Percentiles rank a stretch among this genome's conserved stretches.
Conservation (phyloP, 2,888 invertebrate species). For the Mesopsocus fuscifrons region DNA sequence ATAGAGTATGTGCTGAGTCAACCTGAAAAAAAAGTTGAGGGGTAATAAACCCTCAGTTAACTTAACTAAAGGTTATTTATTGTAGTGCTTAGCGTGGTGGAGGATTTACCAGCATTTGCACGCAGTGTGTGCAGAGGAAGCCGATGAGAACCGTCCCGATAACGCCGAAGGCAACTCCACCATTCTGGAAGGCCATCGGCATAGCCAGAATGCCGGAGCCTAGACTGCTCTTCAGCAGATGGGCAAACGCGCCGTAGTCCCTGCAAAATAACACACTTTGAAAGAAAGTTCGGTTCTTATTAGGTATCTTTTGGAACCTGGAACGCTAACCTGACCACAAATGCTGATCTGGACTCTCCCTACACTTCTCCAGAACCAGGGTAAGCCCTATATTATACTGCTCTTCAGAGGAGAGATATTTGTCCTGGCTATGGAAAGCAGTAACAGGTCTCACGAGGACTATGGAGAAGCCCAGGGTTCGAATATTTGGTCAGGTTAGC, state of each 20-base stretch:
- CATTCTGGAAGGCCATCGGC: slow-evolving; percentile 73
- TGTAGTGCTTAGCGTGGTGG: too few species aligned
- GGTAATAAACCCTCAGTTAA: too few species aligned
- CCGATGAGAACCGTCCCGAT: slow-evolving; percentile 66
- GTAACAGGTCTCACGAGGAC: too few species aligned
- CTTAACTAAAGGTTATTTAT: too few species aligned
- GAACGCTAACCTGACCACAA: too few species aligned
- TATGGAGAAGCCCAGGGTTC: too few species aligned
- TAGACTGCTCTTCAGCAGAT: slow-evolving; percentile 83
- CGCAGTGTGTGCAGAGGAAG: slow-evolving; percentile 80
- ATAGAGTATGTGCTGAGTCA: slow-evolving; percentile 54
- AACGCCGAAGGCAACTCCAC: slow-evolving; percentile 60
- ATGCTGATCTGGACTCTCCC: too few species aligned
- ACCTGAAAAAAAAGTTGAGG: slow-evolving; percentile 18
- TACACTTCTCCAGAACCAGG: too few species aligned
- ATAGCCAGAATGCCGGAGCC: slow-evolving; percentile 85
- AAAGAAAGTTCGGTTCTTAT: slow-evolving; percentile 1
- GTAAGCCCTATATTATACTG: too few species aligned
- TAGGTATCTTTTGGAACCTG: slow-evolving; percentile 3
- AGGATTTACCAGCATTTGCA: slow-evolving; percentile 71
- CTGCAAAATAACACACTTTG: slow-evolving; percentile 28
- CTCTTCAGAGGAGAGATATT: too few species aligned
- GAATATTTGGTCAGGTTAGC: too few species aligned
- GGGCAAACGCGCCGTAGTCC: slow-evolving; percentile 65
- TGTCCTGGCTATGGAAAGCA: too few species aligned